A percentile compares a stretch with the other conserved stretches of the same genome.
phyloP scores from a whole-genome alignment of 1,140 invertebrate species.

The Scaptomyza graminum region DNA sequence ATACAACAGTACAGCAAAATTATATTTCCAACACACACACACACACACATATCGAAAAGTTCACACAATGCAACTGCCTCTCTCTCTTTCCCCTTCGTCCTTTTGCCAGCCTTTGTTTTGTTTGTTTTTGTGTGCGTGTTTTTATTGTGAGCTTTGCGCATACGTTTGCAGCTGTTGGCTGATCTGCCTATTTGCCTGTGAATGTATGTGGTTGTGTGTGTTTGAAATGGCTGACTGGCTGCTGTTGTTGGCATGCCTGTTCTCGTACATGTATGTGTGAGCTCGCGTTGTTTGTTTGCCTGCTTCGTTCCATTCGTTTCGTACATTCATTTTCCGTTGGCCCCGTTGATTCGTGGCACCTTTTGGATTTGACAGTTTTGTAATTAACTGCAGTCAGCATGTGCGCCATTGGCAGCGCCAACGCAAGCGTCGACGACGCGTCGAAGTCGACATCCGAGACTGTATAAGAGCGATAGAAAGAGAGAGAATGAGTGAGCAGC shows the following conservation, averaged over 20 bases:
- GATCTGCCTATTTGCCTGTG: conserved; percentile 69
- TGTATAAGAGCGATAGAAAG: background rate
- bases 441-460: no score
- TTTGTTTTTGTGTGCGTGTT: conserved; percentile 64
- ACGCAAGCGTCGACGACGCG: conserved; percentile 2
- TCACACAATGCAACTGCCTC: conserved; percentile 67
- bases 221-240: conserved; percentile 52
- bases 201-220: conserved; percentile 35
- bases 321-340: conserved; percentile 45
- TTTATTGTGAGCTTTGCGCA: conserved; percentile 56
- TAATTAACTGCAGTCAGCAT: conserved; percentile 81
- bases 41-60: conserved; percentile 49
- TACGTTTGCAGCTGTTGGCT: conserved; percentile 63
- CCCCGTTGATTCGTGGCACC: conserved; percentile 77
- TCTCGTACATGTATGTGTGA: conserved; percentile 21
- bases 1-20: conserved; percentile 79
- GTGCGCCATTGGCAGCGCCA: conserved; percentile 49
- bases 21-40: conserved; percentile 64
- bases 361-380: conserved; percentile 83
- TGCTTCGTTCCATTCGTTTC: conserved; percentile 18
- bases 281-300: conserved; percentile 45
- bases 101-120: conserved; percentile 56
- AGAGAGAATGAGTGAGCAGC: conserved; percentile 1
- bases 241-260: conserved; percentile 48
- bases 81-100: background rate